These are phyloP conservation scores for Tenthredo livida DNA, from an alignment of 2,888 invertebrate genomes.

Conservation along the genomic window DNA sequence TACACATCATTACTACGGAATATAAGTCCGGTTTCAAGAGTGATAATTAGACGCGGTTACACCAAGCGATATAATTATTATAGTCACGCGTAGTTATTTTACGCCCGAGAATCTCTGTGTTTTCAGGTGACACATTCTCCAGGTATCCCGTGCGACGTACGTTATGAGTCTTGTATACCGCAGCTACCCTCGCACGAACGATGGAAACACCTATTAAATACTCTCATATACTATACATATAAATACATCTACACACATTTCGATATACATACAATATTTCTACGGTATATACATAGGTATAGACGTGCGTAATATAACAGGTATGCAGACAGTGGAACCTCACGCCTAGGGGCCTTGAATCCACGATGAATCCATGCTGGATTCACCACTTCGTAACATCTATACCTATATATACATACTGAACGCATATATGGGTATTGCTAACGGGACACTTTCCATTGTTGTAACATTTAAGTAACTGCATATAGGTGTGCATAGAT, in stretches of 20 bases:
- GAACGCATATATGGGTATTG: not conserved
- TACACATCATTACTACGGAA: not conserved
- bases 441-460: slow-evolving; percentile 56
- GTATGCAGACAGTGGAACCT: slow-evolving; percentile 50
- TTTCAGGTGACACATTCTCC: slow-evolving; percentile 48
- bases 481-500: slow-evolving; percentile 13
- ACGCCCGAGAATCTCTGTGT: slow-evolving; percentile 21
- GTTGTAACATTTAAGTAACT: slow-evolving; percentile 34
- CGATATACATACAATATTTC: not conserved
- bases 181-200: not conserved
- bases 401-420: not conserved
- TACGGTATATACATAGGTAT: not conserved
- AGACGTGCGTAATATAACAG: slow-evolving; percentile 22
- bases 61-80: slow-evolving; percentile 33
- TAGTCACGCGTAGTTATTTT: slow-evolving; percentile 38
- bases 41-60: slow-evolving; percentile 37
- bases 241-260: not conserved
- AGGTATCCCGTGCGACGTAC: slow-evolving; percentile 33
- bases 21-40: slow-evolving; percentile 27
- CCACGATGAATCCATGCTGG: slow-evolving; percentile 31
- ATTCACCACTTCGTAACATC: slow-evolving; percentile 28
- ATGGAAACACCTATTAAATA: slow-evolving; percentile 36
- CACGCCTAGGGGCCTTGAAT: slow-evolving; percentile 47
- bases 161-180: not conserved
- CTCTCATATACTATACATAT: not conserved